Percentiles rank a stretch among this genome's conserved stretches.
Conservation (phyloP, 23 tunicate genomes). For the Phallusia fumigata region DNA sequence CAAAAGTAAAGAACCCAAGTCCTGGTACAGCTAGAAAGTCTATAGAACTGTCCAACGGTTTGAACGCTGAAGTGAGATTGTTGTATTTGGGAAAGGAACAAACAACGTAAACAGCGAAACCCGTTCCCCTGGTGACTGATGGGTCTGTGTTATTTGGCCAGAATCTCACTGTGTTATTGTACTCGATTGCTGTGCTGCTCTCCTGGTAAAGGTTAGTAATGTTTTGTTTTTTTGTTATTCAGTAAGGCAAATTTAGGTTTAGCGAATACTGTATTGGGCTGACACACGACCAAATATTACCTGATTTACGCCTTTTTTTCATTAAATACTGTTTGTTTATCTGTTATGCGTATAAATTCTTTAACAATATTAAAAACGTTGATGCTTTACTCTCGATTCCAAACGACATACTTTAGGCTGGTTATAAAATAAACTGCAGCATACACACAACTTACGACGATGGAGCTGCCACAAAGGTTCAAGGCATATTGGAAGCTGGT, state of each 20-base stretch:
- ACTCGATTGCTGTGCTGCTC: constrained; percentile 5
- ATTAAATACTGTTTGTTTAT: no score
- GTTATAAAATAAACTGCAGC: no score
- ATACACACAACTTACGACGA: constrained; percentile 1
- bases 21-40: constrained; percentile 34
- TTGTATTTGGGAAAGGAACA: constrained; percentile 49
- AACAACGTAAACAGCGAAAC: constrained; percentile 29
- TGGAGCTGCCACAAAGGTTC: not conserved
- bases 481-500: not conserved
- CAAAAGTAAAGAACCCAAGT: constrained; percentile 45
- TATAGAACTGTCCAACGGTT: constrained; percentile 22
- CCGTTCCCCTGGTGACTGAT: constrained; percentile 26
- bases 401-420: no score
- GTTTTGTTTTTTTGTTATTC: no score
- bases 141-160: not conserved
- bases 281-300: no score
- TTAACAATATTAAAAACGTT: no score
- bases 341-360: no score
- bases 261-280: no score
- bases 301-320: no score
- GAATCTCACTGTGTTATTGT: constrained; percentile 1
- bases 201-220: not conserved
- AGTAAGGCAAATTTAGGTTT: no score
- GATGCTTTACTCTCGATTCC: no score
- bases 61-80: constrained; percentile 28